Evolutionary conservation across 2,888 invertebrate genomes (phyloP), one percentile per base, ranked within the genome.

Genomic region (Bugulina stolonifera): DNA sequence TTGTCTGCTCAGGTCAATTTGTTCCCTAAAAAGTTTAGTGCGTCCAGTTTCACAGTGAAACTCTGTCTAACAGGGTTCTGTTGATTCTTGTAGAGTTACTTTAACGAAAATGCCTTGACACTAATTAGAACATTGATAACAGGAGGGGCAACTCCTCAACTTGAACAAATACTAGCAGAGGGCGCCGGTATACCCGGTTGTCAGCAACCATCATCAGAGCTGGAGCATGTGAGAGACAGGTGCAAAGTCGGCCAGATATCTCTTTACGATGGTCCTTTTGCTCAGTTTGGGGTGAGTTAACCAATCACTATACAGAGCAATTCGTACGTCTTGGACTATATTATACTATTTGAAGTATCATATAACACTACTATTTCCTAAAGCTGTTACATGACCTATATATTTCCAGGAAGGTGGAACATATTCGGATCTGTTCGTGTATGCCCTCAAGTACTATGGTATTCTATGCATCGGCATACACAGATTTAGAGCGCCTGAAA

Each of bases 211-310:
- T 71, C 71, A 5, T 71, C 73, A n/a, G 34, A 72, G 32, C 35
- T 69, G 0, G 35, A 29, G 1, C 89, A 92, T 75, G 95, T 96
- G 86, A 89, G 97, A 85, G 92, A 93, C 85, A 90, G 97, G 80
- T 97, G 96, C 87, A 89, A 96, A 83, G 96, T 98, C 75, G 95
- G 95, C 74, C 96, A 97, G 35, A 94, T 98, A 76, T 94, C 96
- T 27, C 87, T 98, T 69, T 93, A 93, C 85, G 96, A 98, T 83
- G 94, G 94, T 73, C 95, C 96, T 5, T 87, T 97, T 80, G 94
- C 94, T 73, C 94, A 96, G 85, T 95, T 94, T 85, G 94, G 93
- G 75, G 85, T 83, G 73, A 75, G 75, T 72, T 43, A 22, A 34
- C 58, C n/a, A n/a, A n/a, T n/a, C n/a, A n/a, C n/a, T n/a, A n/a